Base-by-base conservation (phyloP, 1,140 invertebrate species). In the Trachymyrmex cornetzi region DNA sequence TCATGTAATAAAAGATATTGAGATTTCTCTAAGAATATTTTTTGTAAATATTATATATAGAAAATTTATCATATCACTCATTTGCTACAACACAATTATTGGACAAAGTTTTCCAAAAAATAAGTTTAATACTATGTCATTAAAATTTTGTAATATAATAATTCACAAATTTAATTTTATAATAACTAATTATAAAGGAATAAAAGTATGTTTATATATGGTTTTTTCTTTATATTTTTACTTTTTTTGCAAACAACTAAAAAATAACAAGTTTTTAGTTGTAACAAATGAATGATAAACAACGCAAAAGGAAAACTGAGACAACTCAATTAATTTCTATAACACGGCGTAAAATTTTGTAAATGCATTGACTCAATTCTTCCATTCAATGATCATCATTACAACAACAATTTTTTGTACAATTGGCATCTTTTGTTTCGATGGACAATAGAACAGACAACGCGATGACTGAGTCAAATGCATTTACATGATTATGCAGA, bases 401-500 rank as follows among this genome's bases (percentile, higher is more conserved):
- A 48, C 11, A 19, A 57, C 38, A 22, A 24, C 14, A 30, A 59
- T 81, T 86, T 85, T 66, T 77, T 22, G 57, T 48, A 48, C 44
- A 34, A 64, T 55, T 48, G 38, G 19, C 7, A 48, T 69, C 77
- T 81, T 86, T 81, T 71, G 55, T 59, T 64, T 63, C 63, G 55
- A 38, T 9, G 66, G 44, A 89, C 84, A 89, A 89, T 87, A 50
- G 71, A 30, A 77, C 55, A 75, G 27, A 48, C 30, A 63, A 30
- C 14, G 38, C 48, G 75, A 66, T 69, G 69, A 89, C 74, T 63
- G 38, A 48, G 75, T 53, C 53, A 63, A 79, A 61, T 66, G 55
- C 74, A 89, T 89, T 79, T 80, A 61, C 82, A 89, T 77, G 57
- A 44, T 57, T 59, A 69, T 81, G 63, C 84, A 85, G 63, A 59